Conservation (phyloP, 2,797 vertebrate genomes). For the Sebastolobus altivelis region DNA sequence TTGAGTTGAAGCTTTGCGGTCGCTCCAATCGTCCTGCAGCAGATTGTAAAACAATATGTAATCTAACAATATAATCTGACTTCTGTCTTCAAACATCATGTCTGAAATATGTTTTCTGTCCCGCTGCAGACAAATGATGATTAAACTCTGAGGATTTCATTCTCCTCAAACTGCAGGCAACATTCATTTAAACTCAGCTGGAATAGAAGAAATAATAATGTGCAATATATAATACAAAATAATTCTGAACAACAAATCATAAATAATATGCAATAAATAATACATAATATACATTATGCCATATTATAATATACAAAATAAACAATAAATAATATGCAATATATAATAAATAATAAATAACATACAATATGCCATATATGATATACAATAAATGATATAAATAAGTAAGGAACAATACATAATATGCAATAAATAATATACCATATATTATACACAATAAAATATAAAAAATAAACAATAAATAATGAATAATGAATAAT, state of each 20-base stretch:
- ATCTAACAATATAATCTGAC: slow-evolving; percentile 47
- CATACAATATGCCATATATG: neutral
- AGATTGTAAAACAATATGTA: slow-evolving; percentile 84
- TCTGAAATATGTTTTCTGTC: slow-evolving; percentile 51
- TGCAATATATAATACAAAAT: neutral
- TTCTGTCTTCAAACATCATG: slow-evolving; percentile 17
- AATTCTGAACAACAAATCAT: neutral
- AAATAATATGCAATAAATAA: neutral
- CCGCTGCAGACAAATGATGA: slow-evolving; percentile 43
- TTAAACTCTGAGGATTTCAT: slow-evolving; percentile 58
- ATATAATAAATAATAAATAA: neutral
- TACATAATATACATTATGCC: neutral
- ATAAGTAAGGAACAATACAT: neutral
- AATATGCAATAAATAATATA: neutral
- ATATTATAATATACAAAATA: neutral
- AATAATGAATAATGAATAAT: too few species aligned
- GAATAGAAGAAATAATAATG: neutral
- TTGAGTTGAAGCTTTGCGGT: slow-evolving; percentile 89
- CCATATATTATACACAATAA: neutral
- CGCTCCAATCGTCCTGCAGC: slow-evolving; percentile 89
- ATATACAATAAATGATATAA: neutral
- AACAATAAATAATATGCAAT: neutral
- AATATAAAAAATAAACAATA: too few species aligned
- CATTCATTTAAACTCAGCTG: slow-evolving; percentile 4
- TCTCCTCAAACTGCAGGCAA: neutral